Percentiles rank a stretch among this genome's conserved stretches.
Conservation (phyloP, 2,888 invertebrate genomes). For the Caenorhabditis virilis region DNA sequence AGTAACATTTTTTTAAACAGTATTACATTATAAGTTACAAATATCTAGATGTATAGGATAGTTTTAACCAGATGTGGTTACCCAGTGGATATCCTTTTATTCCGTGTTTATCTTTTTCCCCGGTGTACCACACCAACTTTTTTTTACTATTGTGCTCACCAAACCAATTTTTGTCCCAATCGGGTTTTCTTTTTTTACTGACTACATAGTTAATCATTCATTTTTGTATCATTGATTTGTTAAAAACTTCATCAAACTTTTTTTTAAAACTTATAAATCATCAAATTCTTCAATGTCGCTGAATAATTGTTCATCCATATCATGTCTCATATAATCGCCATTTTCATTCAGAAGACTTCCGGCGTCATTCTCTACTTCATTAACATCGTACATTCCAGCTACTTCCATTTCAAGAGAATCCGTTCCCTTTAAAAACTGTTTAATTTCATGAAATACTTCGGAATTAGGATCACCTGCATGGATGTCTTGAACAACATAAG, state of each 20-base stretch:
- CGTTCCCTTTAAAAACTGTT: not conserved
- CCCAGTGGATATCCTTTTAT: too few relatives aligned
- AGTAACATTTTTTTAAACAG: too few relatives aligned
- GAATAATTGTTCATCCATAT: slow-evolving; percentile 42
- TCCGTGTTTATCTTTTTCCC: too few relatives aligned
- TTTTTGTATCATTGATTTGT: not conserved
- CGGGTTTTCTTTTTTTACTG: not conserved
- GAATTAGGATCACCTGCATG: not conserved
- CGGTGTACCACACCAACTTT: too few relatives aligned
- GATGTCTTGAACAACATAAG: slow-evolving; percentile 82
- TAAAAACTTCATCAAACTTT: not conserved
- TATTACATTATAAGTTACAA: too few relatives aligned
- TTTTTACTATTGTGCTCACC: not conserved
- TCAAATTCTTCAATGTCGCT: slow-evolving; percentile 62
- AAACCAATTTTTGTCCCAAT: not conserved
- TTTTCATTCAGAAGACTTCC: not conserved
- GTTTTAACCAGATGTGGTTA: too few relatives aligned
- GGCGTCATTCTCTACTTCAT: slow-evolving; percentile 9
- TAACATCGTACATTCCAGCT: slow-evolving; percentile 27
- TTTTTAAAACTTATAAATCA: slow-evolving; percentile 27
- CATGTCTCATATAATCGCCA: slow-evolving; percentile 1
- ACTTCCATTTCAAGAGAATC: slow-evolving; percentile 16
- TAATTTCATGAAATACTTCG: too few relatives aligned
- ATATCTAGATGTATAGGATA: too few relatives aligned
- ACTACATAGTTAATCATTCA: not conserved